Evolutionary conservation across 2,113 vertebrate species (phyloP).

Genomic region (Cinclus mexicanus): DNA sequence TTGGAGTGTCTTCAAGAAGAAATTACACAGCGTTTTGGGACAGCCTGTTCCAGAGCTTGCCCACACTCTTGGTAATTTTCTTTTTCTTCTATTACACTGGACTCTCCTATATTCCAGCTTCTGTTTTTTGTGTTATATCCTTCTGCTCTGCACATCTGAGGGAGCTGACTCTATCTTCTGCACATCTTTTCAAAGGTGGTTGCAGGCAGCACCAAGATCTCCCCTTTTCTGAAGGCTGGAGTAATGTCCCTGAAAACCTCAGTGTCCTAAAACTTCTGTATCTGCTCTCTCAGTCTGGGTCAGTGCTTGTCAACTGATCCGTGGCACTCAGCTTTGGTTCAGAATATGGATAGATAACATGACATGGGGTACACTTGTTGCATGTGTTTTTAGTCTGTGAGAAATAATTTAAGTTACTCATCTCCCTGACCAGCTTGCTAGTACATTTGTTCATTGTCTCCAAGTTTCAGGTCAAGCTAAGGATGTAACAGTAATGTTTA

Average conservation of each 20-base stretch:
- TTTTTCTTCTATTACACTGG: background rate
- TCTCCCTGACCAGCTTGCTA: background rate
- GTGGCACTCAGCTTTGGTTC: background rate
- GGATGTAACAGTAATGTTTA: background rate
- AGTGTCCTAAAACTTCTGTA: background rate
- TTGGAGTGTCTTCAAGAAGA: background rate
- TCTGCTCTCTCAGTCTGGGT: background rate
- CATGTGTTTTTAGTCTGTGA: background rate
- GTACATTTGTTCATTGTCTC: background rate
- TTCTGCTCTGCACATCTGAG: background rate
- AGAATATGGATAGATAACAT: background rate
- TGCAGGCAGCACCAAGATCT: background rate
- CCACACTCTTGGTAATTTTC: background rate
- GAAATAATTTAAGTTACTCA: background rate
- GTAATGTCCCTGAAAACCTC: background rate
- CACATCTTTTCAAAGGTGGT: background rate
- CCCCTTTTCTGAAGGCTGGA: background rate
- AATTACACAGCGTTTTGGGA: background rate
- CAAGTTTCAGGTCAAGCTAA: background rate
- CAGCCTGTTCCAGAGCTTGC: background rate
- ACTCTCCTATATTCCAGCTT: background rate
- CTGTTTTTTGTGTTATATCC: background rate
- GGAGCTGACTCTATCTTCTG: background rate
- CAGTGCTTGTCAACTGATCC: background rate
- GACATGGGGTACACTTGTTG: no score